phyloP scores from a whole-genome alignment of 2,113 vertebrate genomes.

The Cardinalis cardinalis region DNA sequence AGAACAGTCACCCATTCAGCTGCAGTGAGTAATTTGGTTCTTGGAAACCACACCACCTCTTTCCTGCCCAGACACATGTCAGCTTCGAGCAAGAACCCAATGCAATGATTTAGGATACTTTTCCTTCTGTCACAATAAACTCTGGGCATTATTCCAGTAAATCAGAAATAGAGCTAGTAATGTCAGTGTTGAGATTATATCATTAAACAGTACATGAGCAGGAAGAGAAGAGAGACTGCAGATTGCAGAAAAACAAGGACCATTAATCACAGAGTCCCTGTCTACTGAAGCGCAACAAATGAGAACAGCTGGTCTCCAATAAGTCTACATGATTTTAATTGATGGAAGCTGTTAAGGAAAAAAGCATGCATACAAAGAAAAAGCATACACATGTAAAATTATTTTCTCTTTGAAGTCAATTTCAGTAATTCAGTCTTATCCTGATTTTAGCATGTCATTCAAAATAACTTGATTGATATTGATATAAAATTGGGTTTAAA shows the following conservation, averaged over 20 bases:
- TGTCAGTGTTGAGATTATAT: constrained; percentile 52
- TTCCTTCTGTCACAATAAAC: constrained; percentile 46
- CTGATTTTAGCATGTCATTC: not conserved
- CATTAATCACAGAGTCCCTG: constrained; percentile 49
- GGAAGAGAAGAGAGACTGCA: constrained; percentile 41
- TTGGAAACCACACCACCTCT: not conserved
- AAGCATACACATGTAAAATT: not conserved
- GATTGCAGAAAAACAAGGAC: constrained; percentile 48
- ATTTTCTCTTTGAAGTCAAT: not conserved
- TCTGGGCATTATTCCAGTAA: constrained; percentile 47
- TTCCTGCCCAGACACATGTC: not conserved
- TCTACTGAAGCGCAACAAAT: constrained; percentile 45
- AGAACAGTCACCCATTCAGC: not conserved
- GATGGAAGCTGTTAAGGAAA: constrained; percentile 10
- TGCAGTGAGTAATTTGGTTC: not conserved
- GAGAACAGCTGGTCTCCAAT: constrained; percentile 54
- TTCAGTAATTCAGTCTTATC: not conserved
- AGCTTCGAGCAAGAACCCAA: not conserved
- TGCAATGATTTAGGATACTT: constrained; percentile 5
- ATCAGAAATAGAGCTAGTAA: constrained; percentile 60
- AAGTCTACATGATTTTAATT: constrained; percentile 55
- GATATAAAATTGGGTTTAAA: not conserved
- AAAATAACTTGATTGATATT: not conserved
- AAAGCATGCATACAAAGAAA: not conserved
- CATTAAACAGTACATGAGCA: constrained; percentile 54